Evolutionary conservation across 30 jellyfish, hydroid and myxozoan species (phyloP), one percentile per base, ranked within the genome.

Genomic region (Hydractinia symbiolongicarpus): DNA sequence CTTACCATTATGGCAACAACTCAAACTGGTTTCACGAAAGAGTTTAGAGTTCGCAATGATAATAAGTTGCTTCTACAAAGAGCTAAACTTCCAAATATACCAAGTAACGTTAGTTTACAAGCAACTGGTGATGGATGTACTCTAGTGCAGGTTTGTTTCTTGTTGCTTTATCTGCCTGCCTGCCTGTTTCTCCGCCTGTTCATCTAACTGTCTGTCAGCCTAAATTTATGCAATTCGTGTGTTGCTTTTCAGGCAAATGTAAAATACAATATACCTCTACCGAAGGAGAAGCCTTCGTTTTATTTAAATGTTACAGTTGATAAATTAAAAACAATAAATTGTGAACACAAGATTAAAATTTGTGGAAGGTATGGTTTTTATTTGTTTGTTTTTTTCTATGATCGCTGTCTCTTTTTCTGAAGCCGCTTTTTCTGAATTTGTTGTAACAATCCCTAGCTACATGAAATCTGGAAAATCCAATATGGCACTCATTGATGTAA

Each of bases 401-500:
- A n/a, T n/a, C n/a, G 2, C 16, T 0, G 40, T 50, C 19, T 16
- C 82, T 13, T 73, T 13, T 73, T 11, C 21, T 21, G 79, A 73
- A 58, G n/a, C n/a, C n/a, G n/a, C n/a, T n/a, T n/a, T n/a, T n/a
- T n/a, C n/a, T n/a, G 19, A 17, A 58, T 64, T 64, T 64, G 6
- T 7, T 64, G 0, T 13, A 11, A 11, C 3, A 17, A 58, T 11
- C 69, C 40, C 40, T 17, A 78, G 86, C 49, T 89, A 81, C 52
- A 49, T 81, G 21, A 88, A 95, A 10, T 70, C 56, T 8, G 95
- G 96, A 21, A 85, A 64, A 10, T 64, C 93, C 56, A 89, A 89
- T 91, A 89, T 89, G 96, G 96, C 96, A 5, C 21, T 89, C 56
- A 84, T 89, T 49, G 95, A 83, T 56, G 90, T 89, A 19, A 76